Percentiles rank a stretch among this genome's conserved stretches.
Evolutionary conservation across 1,140 invertebrate species (phyloP).

Genomic region (Trichonephila clavata): DNA sequence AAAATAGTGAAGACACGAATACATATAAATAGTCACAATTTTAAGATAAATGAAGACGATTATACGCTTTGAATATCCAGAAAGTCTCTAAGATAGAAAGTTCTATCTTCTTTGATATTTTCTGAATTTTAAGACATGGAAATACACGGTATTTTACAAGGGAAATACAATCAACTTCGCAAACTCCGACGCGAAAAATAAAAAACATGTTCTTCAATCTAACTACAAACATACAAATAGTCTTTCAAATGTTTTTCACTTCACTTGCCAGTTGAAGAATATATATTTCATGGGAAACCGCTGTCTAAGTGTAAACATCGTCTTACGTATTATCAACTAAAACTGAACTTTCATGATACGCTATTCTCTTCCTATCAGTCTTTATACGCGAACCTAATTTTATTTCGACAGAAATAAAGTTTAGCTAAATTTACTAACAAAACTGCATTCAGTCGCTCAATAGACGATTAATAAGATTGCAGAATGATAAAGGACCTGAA

Average conservation of each 20-base stretch:
- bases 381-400: not conserved
- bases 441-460: not conserved
- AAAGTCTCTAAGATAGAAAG: too few species aligned
- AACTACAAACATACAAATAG: not conserved
- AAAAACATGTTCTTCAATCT: too few species aligned
- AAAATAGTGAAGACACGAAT: not conserved
- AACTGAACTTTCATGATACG: not conserved
- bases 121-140: too few species aligned
- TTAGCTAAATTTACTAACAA: slow-evolving; percentile 32
- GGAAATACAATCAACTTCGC: too few species aligned
- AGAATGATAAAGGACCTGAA: slow-evolving; percentile 34
- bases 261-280: not conserved
- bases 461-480: slow-evolving; percentile 44
- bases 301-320: not conserved
- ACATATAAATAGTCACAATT: not conserved
- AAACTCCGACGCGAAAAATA: too few species aligned
- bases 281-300: not conserved
- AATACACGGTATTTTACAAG: too few species aligned
- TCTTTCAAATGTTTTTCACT: not conserved
- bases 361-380: not conserved
- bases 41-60: not conserved
- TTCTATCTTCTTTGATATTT: too few species aligned
- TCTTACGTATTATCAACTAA: not conserved
- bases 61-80: too few species aligned
- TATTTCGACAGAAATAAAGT: not conserved